phyloP scores from a whole-genome alignment of 2,113 vertebrate genomes.

The Dipodomys ordii region DNA sequence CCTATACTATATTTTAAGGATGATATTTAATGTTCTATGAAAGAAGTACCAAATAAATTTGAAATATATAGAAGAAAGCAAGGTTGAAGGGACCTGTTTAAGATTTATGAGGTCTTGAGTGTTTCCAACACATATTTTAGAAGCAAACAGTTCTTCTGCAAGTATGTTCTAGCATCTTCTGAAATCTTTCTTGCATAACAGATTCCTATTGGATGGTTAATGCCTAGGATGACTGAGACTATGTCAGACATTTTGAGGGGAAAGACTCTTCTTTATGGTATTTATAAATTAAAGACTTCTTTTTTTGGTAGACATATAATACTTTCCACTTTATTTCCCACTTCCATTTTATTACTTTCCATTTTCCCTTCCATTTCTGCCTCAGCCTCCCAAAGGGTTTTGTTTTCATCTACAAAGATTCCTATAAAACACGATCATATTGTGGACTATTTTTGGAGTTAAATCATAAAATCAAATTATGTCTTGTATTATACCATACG shows the following conservation, averaged over 20 bases:
- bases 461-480: not conserved
- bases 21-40: not conserved
- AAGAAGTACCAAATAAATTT: not conserved
- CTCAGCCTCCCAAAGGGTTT: not conserved
- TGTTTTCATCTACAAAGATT: not conserved
- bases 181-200: not conserved
- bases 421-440: not conserved
- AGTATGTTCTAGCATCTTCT: not conserved
- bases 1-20: not conserved
- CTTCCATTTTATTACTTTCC: not conserved
- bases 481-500: not conserved
- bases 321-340: no score
- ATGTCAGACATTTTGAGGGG: not conserved
- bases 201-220: not conserved
- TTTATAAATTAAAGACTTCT: not conserved
- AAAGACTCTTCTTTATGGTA: not conserved
- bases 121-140: not conserved
- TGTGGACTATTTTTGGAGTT: not conserved
- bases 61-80: not conserved
- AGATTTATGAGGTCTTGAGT: not conserved
- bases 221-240: not conserved
- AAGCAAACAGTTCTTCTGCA: not conserved
- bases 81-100: not conserved
- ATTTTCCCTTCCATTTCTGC: not conserved
- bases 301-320: not conserved